Conservation (phyloP, 2,113 vertebrate genomes). For the Xyrauchen texanus region DNA sequence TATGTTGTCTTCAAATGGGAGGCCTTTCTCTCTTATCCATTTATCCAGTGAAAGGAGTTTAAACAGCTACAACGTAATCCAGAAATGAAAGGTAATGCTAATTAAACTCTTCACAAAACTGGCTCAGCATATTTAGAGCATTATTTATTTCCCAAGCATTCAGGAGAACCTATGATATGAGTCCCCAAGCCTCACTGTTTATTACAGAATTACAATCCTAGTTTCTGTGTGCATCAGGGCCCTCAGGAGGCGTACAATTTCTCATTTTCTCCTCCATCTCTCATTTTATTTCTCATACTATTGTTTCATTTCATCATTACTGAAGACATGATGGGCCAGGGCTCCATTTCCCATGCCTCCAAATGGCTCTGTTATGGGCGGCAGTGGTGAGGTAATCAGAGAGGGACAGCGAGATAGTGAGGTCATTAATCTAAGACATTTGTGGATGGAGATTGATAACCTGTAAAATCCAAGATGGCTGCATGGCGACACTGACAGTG, state of each 20-base stretch:
- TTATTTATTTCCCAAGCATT: background rate
- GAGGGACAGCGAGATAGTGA: conserved; percentile 35
- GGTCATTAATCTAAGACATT: conserved; percentile 53
- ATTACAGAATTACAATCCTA: background rate
- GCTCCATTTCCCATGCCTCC: conserved; percentile 25
- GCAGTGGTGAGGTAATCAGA: conserved; percentile 45
- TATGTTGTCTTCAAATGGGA: too few species aligned
- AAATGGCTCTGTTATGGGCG: conserved; percentile 42
- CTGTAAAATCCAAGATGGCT: conserved; percentile 38
- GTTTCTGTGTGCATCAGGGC: too few species aligned
- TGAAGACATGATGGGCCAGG: conserved; percentile 43
- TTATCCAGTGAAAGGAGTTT: too few species aligned
- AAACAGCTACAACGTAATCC: too few species aligned
- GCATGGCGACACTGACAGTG: background rate
- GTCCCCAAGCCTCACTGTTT: background rate
- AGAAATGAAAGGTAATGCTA: too few species aligned
- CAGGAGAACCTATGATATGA: background rate
- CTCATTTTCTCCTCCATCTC: conserved; percentile 13
- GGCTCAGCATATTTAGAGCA: conserved; percentile 3
- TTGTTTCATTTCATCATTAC: conserved; percentile 37
- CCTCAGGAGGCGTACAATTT: background rate
- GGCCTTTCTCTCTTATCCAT: too few species aligned
- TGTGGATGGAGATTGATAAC: conserved; percentile 51
- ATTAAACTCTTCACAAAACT: too few species aligned
- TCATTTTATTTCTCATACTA: conserved; percentile 27